Conservation (phyloP, 2,888 invertebrate genomes). For the Cremastinae sp. region DNA sequence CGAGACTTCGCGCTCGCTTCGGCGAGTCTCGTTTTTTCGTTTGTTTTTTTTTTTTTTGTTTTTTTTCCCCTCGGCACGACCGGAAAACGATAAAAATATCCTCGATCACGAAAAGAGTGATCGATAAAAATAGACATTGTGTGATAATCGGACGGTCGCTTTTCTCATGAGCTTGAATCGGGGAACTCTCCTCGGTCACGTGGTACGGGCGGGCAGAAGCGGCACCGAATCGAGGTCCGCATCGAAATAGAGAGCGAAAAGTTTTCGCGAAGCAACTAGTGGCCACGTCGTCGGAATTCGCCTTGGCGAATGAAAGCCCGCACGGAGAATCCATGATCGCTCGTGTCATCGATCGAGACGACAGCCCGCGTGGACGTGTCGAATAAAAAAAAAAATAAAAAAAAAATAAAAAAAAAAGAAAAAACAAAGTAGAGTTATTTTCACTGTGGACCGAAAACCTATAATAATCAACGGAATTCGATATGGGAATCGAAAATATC, state of each 20-base stretch:
- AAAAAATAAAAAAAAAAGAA: no score
- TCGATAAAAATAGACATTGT: conserved; percentile 6
- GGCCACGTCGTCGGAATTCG: conserved; percentile 40
- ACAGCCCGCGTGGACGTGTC: conserved; percentile 2
- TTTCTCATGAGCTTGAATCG: conserved; percentile 33
- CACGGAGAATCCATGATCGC: conserved; percentile 34
- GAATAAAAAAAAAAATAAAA: conserved; percentile 28
- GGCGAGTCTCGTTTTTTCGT: background rate
- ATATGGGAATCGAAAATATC: conserved; percentile 66
- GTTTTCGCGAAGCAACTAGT: conserved; percentile 59
- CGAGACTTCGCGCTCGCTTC: background rate
- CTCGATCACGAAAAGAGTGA: conserved; percentile 11
- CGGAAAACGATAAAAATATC: background rate
- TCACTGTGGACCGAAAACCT: conserved; percentile 8
- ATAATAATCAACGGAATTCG: conserved; percentile 42
- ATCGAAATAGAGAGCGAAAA: conserved; percentile 23
- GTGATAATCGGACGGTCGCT: conserved; percentile 28
- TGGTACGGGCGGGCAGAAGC: conserved; percentile 18
- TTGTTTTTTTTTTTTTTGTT: no score
- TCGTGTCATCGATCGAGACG: conserved; percentile 32
- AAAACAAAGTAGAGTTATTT: no score
- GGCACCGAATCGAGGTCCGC: conserved; percentile 12
- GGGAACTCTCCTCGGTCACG: conserved; percentile 22
- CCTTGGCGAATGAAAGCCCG: conserved; percentile 52
- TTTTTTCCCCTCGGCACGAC: no score